phyloP scores from a whole-genome alignment of 2,888 invertebrate species.

The Agonopterix arenella region DNA sequence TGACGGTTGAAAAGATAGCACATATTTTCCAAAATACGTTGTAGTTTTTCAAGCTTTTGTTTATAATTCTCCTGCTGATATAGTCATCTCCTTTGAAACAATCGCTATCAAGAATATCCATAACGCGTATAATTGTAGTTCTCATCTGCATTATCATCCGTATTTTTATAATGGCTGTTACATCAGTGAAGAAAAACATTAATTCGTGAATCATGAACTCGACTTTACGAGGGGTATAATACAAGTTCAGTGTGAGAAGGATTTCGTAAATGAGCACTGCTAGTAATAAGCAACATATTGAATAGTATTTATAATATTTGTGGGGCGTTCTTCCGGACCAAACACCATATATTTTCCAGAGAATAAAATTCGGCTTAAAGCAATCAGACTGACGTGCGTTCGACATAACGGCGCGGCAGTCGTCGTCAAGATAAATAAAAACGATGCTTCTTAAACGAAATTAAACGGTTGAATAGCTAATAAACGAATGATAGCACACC shows the following conservation, averaged over 20 bases:
- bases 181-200: slow-evolving; percentile 47
- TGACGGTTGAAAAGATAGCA: slow-evolving; percentile 25
- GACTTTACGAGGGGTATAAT: slow-evolving; percentile 43
- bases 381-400: slow-evolving; percentile 28
- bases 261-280: slow-evolving; percentile 36
- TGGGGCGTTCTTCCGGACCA: slow-evolving; percentile 34
- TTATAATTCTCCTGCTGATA: slow-evolving; percentile 26
- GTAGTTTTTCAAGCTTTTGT: slow-evolving; percentile 26
- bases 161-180: slow-evolving; percentile 41
- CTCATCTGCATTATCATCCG: slow-evolving; percentile 40
- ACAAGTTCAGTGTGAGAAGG: slow-evolving; percentile 43
- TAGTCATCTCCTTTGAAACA: slow-evolving; percentile 35
- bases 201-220: slow-evolving; percentile 48
- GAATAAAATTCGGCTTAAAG: slow-evolving; percentile 36
- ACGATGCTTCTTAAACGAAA: too few species aligned
- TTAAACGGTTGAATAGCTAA: too few species aligned
- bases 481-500: too few species aligned
- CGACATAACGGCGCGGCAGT: slow-evolving; percentile 10
- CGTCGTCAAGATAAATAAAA: neutral
- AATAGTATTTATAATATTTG: slow-evolving; percentile 44
- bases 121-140: slow-evolving; percentile 31
- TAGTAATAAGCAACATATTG: slow-evolving; percentile 30
- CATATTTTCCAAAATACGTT: slow-evolving; percentile 30
- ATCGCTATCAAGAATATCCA: slow-evolving; percentile 44
- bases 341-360: slow-evolving; percentile 43